Percentiles rank a stretch among this genome's conserved stretches.
Evolutionary conservation across 2,888 invertebrate genomes (phyloP).

Genomic region (Pollenia angustigena): DNA sequence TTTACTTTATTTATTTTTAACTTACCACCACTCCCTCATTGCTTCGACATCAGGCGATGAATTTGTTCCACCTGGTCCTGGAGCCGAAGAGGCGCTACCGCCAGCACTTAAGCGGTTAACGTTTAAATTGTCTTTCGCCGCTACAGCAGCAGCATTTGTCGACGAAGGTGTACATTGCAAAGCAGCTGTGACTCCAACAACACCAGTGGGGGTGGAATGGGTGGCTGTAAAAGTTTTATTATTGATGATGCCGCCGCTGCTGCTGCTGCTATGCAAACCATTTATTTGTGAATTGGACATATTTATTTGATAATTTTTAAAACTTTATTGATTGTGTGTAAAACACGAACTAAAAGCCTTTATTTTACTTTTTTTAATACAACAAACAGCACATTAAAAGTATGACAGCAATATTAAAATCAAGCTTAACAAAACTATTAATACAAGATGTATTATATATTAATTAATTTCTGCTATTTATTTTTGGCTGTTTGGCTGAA

Average conservation of each 20-base stretch:
- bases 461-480: background rate
- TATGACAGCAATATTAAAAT: slow-evolving; percentile 3
- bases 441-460: slow-evolving; percentile 20
- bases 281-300: slow-evolving; percentile 71
- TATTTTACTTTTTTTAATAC: background rate
- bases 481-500: slow-evolving; percentile 30
- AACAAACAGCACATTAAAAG: background rate
- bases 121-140: slow-evolving; percentile 62
- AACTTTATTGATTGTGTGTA: slow-evolving; percentile 11
- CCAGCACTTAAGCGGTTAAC: slow-evolving; percentile 65
- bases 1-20: slow-evolving; percentile 45
- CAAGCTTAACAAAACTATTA: background rate
- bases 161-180: slow-evolving; percentile 73
- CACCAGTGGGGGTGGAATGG: slow-evolving; percentile 41
- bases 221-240: slow-evolving; percentile 25
- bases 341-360: background rate
- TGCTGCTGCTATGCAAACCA: slow-evolving; percentile 50
- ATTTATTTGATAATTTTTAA: slow-evolving; percentile 23
- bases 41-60: slow-evolving; percentile 80
- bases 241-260: slow-evolving; percentile 18
- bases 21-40: slow-evolving; percentile 84
- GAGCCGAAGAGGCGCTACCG: slow-evolving; percentile 79
- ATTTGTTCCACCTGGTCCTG: slow-evolving; percentile 77
- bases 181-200: slow-evolving; percentile 66
- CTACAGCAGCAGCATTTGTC: slow-evolving; percentile 75